phyloP scores from a whole-genome alignment of 2,888 invertebrate species.

The Nymphalis polychloros region DNA sequence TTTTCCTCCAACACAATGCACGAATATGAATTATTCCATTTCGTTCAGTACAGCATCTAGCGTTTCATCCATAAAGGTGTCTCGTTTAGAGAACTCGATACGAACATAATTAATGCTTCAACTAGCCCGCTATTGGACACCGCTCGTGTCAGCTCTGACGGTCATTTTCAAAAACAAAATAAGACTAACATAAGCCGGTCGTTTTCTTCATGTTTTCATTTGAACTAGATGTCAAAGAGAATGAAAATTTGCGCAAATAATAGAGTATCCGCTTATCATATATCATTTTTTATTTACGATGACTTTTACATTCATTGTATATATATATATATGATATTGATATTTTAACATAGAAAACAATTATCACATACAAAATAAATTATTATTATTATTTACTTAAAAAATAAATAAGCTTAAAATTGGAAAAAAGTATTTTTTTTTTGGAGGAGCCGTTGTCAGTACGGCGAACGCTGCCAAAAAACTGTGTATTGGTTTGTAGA shows the following conservation, averaged over 20 bases:
- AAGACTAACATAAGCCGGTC: background rate
- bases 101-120: slow-evolving; percentile 12
- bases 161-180: background rate
- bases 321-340: no score
- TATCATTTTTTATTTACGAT: no score
- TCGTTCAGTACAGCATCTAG: slow-evolving; percentile 8
- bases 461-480: no score
- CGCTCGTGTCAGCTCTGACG: slow-evolving; percentile 4
- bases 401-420: no score
- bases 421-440: no score
- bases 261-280: background rate
- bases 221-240: background rate
- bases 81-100: slow-evolving; percentile 19
- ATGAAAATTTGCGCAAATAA: background rate
- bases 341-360: no score
- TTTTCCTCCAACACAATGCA: background rate
- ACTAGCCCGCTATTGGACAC: slow-evolving; percentile 15
- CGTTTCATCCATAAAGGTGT: slow-evolving; percentile 19
- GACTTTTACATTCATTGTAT: no score
- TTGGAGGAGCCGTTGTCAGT: no score
- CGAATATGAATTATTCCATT: slow-evolving; percentile 8
- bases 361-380: no score
- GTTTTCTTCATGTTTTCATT: slow-evolving; percentile 6
- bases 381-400: no score
- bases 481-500: no score